Percentiles rank a stretch among this genome's conserved stretches.
Conservation (phyloP, 2,113 vertebrate species). For the Protomyctophum bolini region DNA sequence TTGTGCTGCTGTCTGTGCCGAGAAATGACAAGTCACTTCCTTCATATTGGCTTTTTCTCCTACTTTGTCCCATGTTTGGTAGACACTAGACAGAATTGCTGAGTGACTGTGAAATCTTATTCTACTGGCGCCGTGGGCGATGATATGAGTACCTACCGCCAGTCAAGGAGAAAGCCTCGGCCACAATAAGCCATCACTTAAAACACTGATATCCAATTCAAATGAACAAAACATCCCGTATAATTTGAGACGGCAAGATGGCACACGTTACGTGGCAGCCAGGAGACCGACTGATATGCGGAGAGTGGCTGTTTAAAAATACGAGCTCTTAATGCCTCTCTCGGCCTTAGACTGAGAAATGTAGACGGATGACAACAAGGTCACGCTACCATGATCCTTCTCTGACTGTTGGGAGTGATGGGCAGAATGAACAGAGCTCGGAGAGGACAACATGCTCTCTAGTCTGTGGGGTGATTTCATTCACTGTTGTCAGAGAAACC, state of each 20-base stretch:
- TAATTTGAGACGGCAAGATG: background rate
- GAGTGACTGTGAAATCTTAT: background rate
- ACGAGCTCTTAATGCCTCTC: constrained; percentile 2
- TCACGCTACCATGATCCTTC: constrained; percentile 18
- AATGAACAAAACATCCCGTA: constrained; percentile 2
- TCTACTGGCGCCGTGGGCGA: constrained; percentile 5
- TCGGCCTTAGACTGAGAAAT: constrained; percentile 15
- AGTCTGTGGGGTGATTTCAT: too few relatives aligned
- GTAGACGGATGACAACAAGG: constrained; percentile 11
- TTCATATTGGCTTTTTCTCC: constrained; percentile 2
- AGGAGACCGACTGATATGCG: background rate
- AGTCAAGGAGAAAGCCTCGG: background rate
- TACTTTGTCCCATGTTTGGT: background rate
- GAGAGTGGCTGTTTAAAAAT: background rate
- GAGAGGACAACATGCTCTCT: background rate
- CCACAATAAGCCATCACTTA: constrained; percentile 3
- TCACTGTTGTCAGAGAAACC: too few relatives aligned
- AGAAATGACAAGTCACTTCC: too few relatives aligned
- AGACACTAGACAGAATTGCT: background rate
- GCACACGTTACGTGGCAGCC: background rate
- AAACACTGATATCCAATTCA: constrained; percentile 17
- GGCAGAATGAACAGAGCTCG: background rate
- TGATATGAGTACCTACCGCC: background rate
- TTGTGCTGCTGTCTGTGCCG: too few relatives aligned
- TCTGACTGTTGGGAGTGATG: background rate